Percentiles rank a stretch among this genome's conserved stretches.
Evolutionary conservation across 1,140 invertebrate genomes (phyloP).

Genomic region (Drosophila neocordata): DNA sequence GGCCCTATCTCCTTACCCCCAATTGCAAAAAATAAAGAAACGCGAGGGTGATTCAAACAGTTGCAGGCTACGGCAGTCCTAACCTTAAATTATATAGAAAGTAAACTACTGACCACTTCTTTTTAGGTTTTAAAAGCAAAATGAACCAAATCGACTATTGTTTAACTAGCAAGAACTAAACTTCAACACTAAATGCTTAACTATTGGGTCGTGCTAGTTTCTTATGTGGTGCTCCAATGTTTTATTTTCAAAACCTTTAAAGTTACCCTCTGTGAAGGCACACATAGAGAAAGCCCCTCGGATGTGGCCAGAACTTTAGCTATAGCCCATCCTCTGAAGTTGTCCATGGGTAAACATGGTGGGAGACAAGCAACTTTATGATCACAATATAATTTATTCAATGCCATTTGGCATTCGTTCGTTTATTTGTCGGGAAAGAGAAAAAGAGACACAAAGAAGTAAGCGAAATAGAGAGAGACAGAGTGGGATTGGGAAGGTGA

Average conservation of each 20-base stretch:
- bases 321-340: conserved; percentile 4
- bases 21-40: background rate
- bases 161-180: too few relatives aligned
- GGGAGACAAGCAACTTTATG: conserved; percentile 62
- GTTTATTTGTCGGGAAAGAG: background rate
- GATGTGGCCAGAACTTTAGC: background rate
- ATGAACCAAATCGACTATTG: too few relatives aligned
- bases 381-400: conserved; percentile 80
- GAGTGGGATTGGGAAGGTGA: background rate
- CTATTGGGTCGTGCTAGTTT: too few relatives aligned
- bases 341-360: conserved; percentile 51
- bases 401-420: conserved; percentile 56
- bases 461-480: conserved; percentile 7
- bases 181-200: too few relatives aligned
- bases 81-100: too few relatives aligned
- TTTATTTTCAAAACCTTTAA: background rate
- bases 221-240: background rate
- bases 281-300: background rate
- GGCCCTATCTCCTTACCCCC: background rate
- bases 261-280: too few relatives aligned
- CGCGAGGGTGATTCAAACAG: background rate
- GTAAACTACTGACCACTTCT: too few relatives aligned
- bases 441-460: background rate
- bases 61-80: too few relatives aligned
- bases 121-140: too few relatives aligned